Percentiles rank a stretch among this genome's conserved stretches.
Conservation (phyloP, 2,888 invertebrate species). For the Strigamia transsilvanica region DNA sequence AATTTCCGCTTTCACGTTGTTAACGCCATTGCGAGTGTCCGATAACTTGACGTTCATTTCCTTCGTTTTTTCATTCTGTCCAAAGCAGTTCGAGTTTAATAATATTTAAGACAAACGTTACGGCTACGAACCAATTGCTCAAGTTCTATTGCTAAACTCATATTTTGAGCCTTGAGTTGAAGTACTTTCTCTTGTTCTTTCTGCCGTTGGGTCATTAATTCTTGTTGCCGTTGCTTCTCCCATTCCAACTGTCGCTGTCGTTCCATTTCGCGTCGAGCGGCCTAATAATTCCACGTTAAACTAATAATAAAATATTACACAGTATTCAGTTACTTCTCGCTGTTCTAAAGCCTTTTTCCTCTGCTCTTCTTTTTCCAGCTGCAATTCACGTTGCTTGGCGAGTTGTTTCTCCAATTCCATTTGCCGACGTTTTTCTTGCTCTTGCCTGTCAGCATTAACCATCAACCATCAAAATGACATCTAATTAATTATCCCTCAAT, state of each 20-base stretch:
- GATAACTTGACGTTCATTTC: conserved; percentile 83
- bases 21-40: conserved; percentile 85
- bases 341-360: conserved; percentile 81
- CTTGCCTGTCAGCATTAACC: conserved; percentile 64
- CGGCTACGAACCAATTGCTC: conserved; percentile 69
- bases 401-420: conserved; percentile 86
- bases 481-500: background rate
- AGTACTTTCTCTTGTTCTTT: conserved; percentile 85
- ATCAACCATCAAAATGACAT: conserved; percentile 17
- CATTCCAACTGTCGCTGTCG: conserved; percentile 93
- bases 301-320: background rate
- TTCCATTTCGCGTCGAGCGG: conserved; percentile 81
- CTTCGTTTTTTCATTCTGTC: conserved; percentile 74
- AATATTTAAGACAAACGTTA: conserved; percentile 51
- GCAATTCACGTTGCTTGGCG: conserved; percentile 79
- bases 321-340: conserved; percentile 63
- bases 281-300: conserved; percentile 56
- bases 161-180: conserved; percentile 85
- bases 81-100: background rate
- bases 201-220: conserved; percentile 84
- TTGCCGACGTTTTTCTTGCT: conserved; percentile 80
- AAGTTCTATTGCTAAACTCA: conserved; percentile 81
- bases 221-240: conserved; percentile 90
- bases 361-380: conserved; percentile 74
- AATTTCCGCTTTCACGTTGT: conserved; percentile 91